phyloP scores from a whole-genome alignment of 2,888 invertebrate genomes.

The Elmis aenea region DNA sequence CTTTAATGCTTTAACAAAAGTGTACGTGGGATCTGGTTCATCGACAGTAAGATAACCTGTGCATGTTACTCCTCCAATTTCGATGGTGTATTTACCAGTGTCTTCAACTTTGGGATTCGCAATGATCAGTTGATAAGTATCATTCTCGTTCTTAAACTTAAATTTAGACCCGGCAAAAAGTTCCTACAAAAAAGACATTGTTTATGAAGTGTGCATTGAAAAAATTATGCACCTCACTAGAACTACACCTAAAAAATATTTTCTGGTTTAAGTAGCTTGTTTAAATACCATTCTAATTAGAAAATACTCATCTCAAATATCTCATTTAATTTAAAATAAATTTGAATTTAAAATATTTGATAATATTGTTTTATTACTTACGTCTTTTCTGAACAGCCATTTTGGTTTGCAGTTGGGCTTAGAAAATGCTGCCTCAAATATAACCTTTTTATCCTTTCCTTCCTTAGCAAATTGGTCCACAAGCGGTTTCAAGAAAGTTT shows the following conservation, averaged over 20 bases:
- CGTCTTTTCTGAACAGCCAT: conserved; percentile 90
- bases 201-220: neutral
- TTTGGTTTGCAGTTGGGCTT: conserved; percentile 93
- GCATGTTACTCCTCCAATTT: conserved; percentile 84
- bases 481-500: conserved; percentile 89
- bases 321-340: conserved; percentile 1
- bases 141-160: conserved; percentile 90
- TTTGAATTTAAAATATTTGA: conserved; percentile 12
- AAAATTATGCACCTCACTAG: no score
- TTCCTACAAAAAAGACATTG: conserved; percentile 59
- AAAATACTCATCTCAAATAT: no score
- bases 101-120: conserved; percentile 91
- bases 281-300: no score
- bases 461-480: conserved; percentile 92
- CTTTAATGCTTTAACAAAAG: conserved; percentile 85
- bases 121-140: conserved; percentile 86
- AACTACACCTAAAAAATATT: no score
- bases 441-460: conserved; percentile 93
- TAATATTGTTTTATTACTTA: no score
- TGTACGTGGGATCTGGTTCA: conserved; percentile 91
- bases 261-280: no score
- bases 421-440: conserved; percentile 91
- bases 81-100: conserved; percentile 92
- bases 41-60: conserved; percentile 93
- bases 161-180: conserved; percentile 94